Evolutionary conservation across 2,888 invertebrate genomes (phyloP), one percentile per base, ranked within the genome.

Genomic region (Subacronicta megacephala): DNA sequence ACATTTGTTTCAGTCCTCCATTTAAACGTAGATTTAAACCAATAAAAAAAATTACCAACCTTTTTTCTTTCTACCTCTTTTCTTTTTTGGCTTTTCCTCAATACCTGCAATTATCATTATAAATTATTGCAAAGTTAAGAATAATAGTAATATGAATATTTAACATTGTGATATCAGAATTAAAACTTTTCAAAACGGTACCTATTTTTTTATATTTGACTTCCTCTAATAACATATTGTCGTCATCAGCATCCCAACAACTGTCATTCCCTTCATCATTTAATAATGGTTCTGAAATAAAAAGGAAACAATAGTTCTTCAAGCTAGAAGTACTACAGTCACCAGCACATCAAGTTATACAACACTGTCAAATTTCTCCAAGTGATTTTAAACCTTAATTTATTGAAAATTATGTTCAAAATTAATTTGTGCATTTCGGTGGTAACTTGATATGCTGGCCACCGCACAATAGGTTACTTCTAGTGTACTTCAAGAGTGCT

Each of bases 191-290:
- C 10, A 1, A n/a, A n/a, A 16, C 5, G 1, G 0, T 2, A 75
- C 75, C 75, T 2, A 49, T 20, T 49, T 82, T 84, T 36, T 80
- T 81, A 3, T 70, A 37, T 72, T 87, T 88, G 0, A 86, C 78
- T 2, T 83, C 79, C 44, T 68, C 77, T n/a, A 88, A 65, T 1
- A 88, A 17, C 0, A 87, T 47, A 59, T 90, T 88, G 51, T 90
- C 89, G 74, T 93, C 93, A 7, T 90, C 90, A 2, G 86, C 89
- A 71, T 93, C 90, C 93, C 93, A 93, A 37, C 78, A 76, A 46
- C 79, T 83, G n/a, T 88, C 87, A 59, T 81, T 76, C 3, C 72
- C 78, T 12, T 82, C 81, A 58, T 80, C 78, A 52, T 70, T 81
- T 26, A 62, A 15, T 37, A 63, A 68, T 10, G 76, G 75, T 59